Evolutionary conservation across 2,888 invertebrate species (phyloP), one percentile per base, ranked within the genome.

Genomic region (Hedychridium roseum): DNA sequence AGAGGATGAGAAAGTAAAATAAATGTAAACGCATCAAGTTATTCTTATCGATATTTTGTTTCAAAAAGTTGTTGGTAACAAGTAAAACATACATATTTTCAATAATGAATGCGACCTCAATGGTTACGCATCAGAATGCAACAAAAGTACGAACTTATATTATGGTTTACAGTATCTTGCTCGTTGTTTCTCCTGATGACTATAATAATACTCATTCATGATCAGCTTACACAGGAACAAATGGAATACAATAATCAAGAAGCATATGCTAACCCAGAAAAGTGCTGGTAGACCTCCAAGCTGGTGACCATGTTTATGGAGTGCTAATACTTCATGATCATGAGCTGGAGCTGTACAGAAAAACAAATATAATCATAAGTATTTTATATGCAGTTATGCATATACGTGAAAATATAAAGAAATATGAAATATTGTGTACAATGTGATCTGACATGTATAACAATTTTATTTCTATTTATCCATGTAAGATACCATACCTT

Each of bases 151-250:
- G 9, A 51, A 59, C 50, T 49, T 16, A 34, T 41, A 44, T 85
- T 82, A 88, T 66, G 87, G 85, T 80, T 88, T 89, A 71, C 86
- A 87, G 76, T 90, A 89, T 62, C 89, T 83, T 76, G 86, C 83
- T 72, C 86, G 83, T 66, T 87, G 84, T 70, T 84, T 86, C 67
- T 87, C 86, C 57, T 86, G 86, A 40, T 82, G 86, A 76, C 91
- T 93, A 78, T 92, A 94, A n/a, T n/a, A n/a, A 35, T 59, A 64
- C 23, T 64, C 64, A 7, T 57, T 64, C 32, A 50, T 39, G 59
- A 97, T 91, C 64, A 96, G 84, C 80, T 94, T 93, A 81, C 91
- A 92, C 18, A 97, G 84, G 82, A 97, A 96, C 68, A 95, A 82
- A 80, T 97, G 96, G 82, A 97, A 97, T 66, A 94, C 86, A 50